Evolutionary conservation across 2,113 vertebrate genomes (phyloP).

Genomic region (Anarhynchus alexandrinus): DNA sequence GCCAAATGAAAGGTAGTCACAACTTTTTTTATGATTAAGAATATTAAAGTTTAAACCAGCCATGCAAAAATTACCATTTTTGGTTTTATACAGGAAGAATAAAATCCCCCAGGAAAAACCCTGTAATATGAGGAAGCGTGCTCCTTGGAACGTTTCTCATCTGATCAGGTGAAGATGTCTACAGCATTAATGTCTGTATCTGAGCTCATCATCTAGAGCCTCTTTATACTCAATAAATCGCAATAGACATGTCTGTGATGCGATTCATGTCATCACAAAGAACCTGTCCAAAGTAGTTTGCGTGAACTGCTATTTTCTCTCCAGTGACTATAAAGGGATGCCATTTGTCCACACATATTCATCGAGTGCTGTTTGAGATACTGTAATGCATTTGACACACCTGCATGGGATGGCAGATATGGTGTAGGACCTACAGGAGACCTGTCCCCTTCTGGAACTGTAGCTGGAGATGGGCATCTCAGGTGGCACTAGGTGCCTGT

Average conservation of each 20-base stretch:
- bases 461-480: background rate
- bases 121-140: background rate
- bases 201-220: background rate
- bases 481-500: background rate
- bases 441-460: background rate
- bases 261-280: background rate
- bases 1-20: background rate
- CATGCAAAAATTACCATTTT: background rate
- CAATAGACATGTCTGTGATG: background rate
- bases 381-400: background rate
- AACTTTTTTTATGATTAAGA: background rate
- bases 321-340: background rate
- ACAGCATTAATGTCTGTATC: background rate
- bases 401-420: background rate
- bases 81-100: background rate
- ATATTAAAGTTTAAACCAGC: background rate
- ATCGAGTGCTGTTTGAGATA: background rate
- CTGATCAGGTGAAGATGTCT: background rate
- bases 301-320: background rate
- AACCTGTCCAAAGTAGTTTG: background rate
- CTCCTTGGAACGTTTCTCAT: background rate
- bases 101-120: background rate
- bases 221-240: background rate
- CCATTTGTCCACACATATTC: accelerated
- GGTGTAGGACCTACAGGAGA: background rate